A percentile compares a stretch with the other conserved stretches of the same genome.
Evolutionary conservation across 2,113 vertebrate species (phyloP).

Genomic region (Erinaceus europaeus): DNA sequence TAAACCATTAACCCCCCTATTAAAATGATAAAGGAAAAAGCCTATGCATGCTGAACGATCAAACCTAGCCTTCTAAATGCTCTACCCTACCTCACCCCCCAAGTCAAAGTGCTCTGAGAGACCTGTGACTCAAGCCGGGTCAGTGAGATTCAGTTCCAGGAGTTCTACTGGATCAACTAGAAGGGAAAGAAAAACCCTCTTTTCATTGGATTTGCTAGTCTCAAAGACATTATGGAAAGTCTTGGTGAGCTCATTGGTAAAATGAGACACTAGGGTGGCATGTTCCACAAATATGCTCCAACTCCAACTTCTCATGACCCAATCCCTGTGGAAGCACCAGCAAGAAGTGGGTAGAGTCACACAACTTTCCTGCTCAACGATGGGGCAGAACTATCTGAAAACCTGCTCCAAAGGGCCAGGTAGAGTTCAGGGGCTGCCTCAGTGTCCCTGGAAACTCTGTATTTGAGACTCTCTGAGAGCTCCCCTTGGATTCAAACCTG

Average conservation of each 20-base stretch:
- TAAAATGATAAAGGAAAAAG: background rate
- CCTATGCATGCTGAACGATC: too few relatives aligned
- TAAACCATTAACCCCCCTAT: background rate
- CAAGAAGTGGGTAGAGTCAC: background rate
- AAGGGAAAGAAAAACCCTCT: background rate
- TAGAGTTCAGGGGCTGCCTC: background rate
- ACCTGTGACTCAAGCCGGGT: background rate
- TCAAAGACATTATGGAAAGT: background rate
- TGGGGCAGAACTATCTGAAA: too few relatives aligned
- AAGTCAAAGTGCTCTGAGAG: too few relatives aligned
- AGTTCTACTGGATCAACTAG: background rate
- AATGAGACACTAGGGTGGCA: background rate
- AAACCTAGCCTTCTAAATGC: too few relatives aligned
- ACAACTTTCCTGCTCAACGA: background rate
- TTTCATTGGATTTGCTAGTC: background rate
- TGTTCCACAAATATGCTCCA: background rate
- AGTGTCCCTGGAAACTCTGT: background rate
- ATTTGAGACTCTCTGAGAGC: background rate
- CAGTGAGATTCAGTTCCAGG: background rate
- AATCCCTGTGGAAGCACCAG: background rate
- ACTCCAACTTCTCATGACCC: background rate
- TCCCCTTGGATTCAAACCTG: background rate
- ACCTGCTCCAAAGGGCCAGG: background rate
- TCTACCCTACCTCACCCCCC: too few relatives aligned
- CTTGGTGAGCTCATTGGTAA: background rate